Evolutionary conservation across 2,888 invertebrate genomes (phyloP), one percentile per base, ranked within the genome.

Genomic region (Leucoptera coffeella): DNA sequence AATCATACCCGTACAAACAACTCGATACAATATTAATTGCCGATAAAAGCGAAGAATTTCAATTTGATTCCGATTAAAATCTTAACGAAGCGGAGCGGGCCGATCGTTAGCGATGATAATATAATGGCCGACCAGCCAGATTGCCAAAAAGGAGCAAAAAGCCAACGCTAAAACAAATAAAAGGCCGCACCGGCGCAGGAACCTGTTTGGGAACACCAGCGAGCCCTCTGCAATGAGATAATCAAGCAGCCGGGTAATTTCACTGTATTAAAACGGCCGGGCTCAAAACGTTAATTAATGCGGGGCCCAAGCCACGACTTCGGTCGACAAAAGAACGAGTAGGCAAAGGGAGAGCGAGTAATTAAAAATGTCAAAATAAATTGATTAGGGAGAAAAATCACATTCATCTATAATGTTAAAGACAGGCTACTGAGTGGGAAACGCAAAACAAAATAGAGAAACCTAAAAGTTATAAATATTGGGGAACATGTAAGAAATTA

Each of bases 111-210:
- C 50, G 38, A 40, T 53, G 65, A 65, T 67, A 67, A 64, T 62
- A 51, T n/a, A n/a, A n/a, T n/a, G 56, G 43, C 45, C 40, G 35
- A 35, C 12, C 22, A 28, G 29, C 38, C 43, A 51, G 56, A 59
- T 64, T 59, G 62, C 61, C 58, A 61, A 67, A 69, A 56, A 61
- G 47, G 53, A 64, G 54, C 58, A 69, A 67, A 62, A 60, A 50
- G 54, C n/a, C n/a, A n/a, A n/a, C n/a, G n/a, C 50, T 55, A 65
- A 64, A 65, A 51, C 61, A 67, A 69, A 69, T 61, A 65, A 64
- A 67, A 55, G n/a, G n/a, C 45, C 51, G 50, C 45, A 51, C 57
- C 45, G 52, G 59, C 55, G 55, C 47, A 43, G 39, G 45, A 59
- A 64, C 64, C 57, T 40, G 62, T 62, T 58, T 36, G 39, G 40